phyloP scores from a whole-genome alignment of 2,888 invertebrate species.

The Rutpela maculata region DNA sequence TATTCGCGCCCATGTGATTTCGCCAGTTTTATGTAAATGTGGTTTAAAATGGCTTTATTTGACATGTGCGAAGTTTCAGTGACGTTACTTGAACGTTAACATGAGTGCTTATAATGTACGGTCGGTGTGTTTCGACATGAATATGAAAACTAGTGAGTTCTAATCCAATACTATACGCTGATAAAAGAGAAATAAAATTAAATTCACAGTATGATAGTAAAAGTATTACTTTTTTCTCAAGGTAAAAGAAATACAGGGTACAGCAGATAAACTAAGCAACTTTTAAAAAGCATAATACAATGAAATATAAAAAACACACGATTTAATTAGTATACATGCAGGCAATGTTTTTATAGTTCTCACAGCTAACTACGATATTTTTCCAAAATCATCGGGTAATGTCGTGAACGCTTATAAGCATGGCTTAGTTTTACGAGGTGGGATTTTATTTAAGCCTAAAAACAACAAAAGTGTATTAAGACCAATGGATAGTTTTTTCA shows the following conservation, averaged over 20 bases:
- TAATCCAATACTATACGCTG: not conserved
- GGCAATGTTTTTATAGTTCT: no score
- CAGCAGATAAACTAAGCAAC: no score
- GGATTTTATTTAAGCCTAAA: no score
- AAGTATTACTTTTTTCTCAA: not conserved
- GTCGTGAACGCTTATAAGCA: no score
- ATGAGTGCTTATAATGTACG: constrained; percentile 29
- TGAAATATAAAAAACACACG: no score
- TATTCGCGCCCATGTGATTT: constrained; percentile 57
- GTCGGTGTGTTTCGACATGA: not conserved
- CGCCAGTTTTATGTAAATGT: constrained; percentile 58
- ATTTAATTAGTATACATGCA: no score
- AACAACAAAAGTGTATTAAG: no score
- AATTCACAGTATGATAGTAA: not conserved
- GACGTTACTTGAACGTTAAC: constrained; percentile 33
- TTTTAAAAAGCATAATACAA: no score
- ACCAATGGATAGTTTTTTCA: no score
- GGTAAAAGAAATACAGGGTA: not conserved
- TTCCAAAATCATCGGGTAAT: no score
- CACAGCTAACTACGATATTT: no score
- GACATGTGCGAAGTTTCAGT: constrained; percentile 30
- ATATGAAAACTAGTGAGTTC: constrained; percentile 20
- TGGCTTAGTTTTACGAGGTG: no score
- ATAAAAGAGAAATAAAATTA: not conserved
- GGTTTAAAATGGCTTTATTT: constrained; percentile 42